Evolutionary conservation across 1,140 invertebrate species (phyloP).

Genomic region (Caenorhabditis briggsae): DNA sequence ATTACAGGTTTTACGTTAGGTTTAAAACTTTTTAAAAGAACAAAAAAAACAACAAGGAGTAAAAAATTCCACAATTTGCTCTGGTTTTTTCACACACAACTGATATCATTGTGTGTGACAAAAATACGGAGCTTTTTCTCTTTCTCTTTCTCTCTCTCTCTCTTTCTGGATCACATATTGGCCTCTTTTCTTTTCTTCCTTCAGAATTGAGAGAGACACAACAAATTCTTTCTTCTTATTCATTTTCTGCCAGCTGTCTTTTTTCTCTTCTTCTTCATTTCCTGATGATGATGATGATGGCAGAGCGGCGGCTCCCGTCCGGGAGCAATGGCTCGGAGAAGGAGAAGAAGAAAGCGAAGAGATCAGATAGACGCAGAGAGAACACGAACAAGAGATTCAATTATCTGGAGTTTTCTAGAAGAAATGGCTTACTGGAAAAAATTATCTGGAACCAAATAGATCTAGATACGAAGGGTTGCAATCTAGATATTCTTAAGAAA

Average conservation of each 20-base stretch:
- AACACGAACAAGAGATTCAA: not conserved
- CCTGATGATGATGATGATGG: constrained; percentile 20
- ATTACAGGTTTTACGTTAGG: too few relatives aligned
- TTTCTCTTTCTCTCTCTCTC: too few relatives aligned
- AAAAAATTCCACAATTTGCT: not conserved
- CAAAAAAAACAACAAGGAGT: not conserved
- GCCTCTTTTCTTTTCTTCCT: not conserved
- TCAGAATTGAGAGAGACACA: not conserved
- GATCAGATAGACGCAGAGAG: not conserved
- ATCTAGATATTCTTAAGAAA: too few relatives aligned
- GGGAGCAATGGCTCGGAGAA: not conserved
- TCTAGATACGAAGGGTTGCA: too few relatives aligned
- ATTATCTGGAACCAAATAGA: too few relatives aligned
- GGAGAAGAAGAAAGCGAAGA: not conserved
- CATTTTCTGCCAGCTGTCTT: constrained; percentile 38
- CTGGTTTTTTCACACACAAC: not conserved
- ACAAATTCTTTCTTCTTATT: constrained; percentile 17
- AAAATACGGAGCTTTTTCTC: not conserved
- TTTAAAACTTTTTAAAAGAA: not conserved
- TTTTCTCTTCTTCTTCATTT: not conserved
- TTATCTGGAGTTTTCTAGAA: not conserved
- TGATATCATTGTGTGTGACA: constrained; percentile 31
- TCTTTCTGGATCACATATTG: not conserved
- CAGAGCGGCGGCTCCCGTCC: not conserved
- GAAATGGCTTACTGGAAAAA: too few relatives aligned